A percentile compares a stretch with the other conserved stretches of the same genome.
Conservation (phyloP, 2,797 vertebrate genomes). For the Glossophaga mutica region DNA sequence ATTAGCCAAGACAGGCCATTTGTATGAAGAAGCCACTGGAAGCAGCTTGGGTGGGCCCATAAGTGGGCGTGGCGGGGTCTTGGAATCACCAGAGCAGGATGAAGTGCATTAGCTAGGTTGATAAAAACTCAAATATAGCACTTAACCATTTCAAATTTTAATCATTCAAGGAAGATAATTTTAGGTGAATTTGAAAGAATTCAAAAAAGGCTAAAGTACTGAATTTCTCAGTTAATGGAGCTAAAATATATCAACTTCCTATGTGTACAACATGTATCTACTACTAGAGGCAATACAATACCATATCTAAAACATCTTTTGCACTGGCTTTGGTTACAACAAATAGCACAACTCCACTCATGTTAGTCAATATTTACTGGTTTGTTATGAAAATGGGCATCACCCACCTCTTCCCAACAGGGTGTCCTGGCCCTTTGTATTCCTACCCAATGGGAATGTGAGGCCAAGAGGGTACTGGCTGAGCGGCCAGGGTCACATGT, state of each 20-base stretch:
- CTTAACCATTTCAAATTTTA: background rate
- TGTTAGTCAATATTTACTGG: background rate
- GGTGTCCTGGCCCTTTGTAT: background rate
- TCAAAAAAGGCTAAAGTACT: background rate
- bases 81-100: background rate
- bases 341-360: background rate
- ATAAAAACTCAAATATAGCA: background rate
- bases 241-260: background rate
- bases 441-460: background rate
- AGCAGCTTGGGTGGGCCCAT: background rate
- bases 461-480: background rate
- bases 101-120: background rate
- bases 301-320: background rate
- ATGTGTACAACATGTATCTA: background rate
- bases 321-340: background rate
- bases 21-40: background rate
- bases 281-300: background rate
- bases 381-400: background rate
- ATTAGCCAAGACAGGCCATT: background rate
- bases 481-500: background rate
- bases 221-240: background rate
- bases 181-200: conserved; percentile 6
- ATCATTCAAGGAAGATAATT: conserved; percentile 1
- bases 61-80: background rate
- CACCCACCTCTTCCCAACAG: background rate